Conservation (phyloP, 2,113 vertebrate species). For the Athene cunicularia region DNA sequence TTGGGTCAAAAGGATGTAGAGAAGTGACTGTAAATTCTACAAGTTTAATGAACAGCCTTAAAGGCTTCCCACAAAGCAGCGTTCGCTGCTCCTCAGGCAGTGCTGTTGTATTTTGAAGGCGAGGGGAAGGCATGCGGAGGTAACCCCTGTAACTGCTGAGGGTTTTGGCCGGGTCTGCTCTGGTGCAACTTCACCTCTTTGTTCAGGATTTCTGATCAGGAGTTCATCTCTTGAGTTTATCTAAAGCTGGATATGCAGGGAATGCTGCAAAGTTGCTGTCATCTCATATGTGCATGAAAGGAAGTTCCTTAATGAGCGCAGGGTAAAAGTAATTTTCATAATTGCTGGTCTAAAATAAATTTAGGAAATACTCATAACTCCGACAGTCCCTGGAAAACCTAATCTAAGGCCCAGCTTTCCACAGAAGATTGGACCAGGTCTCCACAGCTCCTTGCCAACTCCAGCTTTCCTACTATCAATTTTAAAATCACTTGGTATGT, state of each 20-base stretch:
- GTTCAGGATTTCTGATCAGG: not conserved
- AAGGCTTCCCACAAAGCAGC: fast-evolving
- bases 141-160: not conserved
- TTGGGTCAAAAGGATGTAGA: not conserved
- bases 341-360: not conserved
- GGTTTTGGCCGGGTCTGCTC: not conserved
- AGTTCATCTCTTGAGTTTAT: not conserved
- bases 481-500: not conserved
- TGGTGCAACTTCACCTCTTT: not conserved
- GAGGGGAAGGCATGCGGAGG: fast-evolving
- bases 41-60: not conserved
- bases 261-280: not conserved
- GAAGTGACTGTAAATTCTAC: not conserved
- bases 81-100: not conserved
- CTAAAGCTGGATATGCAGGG: fast-evolving
- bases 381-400: not conserved
- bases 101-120: not conserved
- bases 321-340: not conserved
- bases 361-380: not conserved
- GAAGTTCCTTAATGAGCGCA: not conserved
- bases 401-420: not conserved
- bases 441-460: not conserved
- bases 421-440: not conserved
- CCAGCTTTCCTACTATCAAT: not conserved
- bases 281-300: fast-evolving